Base-by-base conservation (phyloP, 1,140 invertebrate genomes). In the Octopus bimaculoides region DNA sequence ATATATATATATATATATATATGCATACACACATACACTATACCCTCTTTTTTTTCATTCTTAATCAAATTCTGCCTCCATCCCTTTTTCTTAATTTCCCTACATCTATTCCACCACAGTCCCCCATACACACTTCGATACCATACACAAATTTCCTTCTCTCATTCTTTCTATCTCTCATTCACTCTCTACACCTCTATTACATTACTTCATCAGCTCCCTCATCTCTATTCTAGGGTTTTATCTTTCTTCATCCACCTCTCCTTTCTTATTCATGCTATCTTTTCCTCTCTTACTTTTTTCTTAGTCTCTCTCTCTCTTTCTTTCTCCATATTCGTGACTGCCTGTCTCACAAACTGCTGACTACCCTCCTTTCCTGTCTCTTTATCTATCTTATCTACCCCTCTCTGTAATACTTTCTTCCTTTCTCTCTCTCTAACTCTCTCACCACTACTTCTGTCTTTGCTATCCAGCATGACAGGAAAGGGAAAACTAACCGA, bases 231-330 rank as follows among this genome's bases (percentile, higher is more conserved):
- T 61, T 4, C 82, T 80, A 4, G 82, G 82, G 55, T 83, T 83
- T 74, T 85, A 82, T 82, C 84, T 83, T 75, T 85, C 84, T 54
- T 83, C 20, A 55, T 83, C 81, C 12, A 85, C 75, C 6, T 83
- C 83, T 53, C 83, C 83, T 54, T 83, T 83, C 17, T 80, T 81
- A 77, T 81, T 12, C 56, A 61, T 1, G 0, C 56, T 61, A 1
- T 61, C 56, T 61, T 4, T 61, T 17, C 17, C 56, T 61, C 56
- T 61, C 56, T 61, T 17, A 12, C 56, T 61, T 61, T 61, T 61
- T 71, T 17, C 66, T 71, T 14, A n/a, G 17, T 71, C 14, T 71
- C 14, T 71, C 12, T 6, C 66, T 69, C 66, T 71, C 14, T 71
- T 14, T 71, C 9, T 17, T 14, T 71, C 14, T 5, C 14, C 14